Conservation (phyloP, 2,113 vertebrate genomes). For the Syrrhaptes paradoxus region DNA sequence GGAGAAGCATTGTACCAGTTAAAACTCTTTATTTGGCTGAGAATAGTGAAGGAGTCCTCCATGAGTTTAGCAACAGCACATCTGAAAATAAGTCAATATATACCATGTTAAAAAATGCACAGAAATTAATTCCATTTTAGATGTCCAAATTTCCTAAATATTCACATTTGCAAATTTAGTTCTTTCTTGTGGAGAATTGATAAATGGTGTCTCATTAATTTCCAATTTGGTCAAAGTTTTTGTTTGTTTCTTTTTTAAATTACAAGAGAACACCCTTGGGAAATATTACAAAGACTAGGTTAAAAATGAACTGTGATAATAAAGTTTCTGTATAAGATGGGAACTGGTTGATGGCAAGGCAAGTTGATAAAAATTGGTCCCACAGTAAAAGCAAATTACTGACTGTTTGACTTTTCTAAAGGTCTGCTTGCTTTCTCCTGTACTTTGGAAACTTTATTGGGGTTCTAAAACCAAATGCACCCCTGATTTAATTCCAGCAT, state of each 20-base stretch:
- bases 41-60: neutral
- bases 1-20: neutral
- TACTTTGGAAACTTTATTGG: neutral
- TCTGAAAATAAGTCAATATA: neutral
- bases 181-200: neutral
- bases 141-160: neutral
- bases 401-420: neutral
- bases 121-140: neutral
- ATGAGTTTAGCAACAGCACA: neutral
- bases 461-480: neutral
- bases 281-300: neutral
- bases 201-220: neutral
- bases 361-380: neutral
- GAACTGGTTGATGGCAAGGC: neutral
- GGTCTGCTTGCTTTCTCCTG: neutral
- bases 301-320: neutral
- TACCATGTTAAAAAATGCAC: neutral
- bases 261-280: neutral
- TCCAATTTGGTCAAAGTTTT: neutral
- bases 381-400: neutral
- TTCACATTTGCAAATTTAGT: neutral
- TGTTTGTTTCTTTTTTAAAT: neutral
- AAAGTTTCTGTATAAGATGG: neutral
- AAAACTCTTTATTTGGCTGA: neutral
- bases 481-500: neutral